phyloP scores from a whole-genome alignment of 1,140 invertebrate genomes.

The Coelopa frigida region DNA sequence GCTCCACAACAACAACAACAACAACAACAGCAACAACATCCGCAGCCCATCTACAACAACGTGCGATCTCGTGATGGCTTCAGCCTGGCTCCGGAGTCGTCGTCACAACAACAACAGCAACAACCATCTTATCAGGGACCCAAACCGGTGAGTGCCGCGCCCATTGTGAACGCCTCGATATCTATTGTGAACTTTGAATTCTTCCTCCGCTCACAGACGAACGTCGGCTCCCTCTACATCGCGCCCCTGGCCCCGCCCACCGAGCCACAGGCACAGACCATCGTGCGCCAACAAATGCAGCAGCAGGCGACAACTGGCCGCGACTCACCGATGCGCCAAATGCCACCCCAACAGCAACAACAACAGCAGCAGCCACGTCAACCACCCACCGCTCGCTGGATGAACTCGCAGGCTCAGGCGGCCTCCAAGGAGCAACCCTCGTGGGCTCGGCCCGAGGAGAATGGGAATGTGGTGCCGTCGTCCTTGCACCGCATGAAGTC shows the following conservation, averaged over 20 bases:
- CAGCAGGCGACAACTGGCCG: constrained; percentile 24
- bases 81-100: constrained; percentile 19
- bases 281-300: constrained; percentile 28
- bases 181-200: not conserved
- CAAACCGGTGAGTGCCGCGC: constrained; percentile 31
- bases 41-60: constrained; percentile 37
- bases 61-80: constrained; percentile 30
- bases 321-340: constrained; percentile 34
- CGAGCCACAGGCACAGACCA: constrained; percentile 35
- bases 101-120: constrained; percentile 24
- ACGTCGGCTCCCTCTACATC: constrained; percentile 41
- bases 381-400: constrained; percentile 30
- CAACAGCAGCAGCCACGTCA: constrained; percentile 20
- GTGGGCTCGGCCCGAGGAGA: constrained; percentile 38
- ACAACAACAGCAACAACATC: constrained; percentile 26
- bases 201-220: constrained; percentile 20
- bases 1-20: constrained; percentile 23
- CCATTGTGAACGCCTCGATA: no score
- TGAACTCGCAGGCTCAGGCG: constrained; percentile 26
- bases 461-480: constrained; percentile 38
- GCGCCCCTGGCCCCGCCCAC: constrained; percentile 32
- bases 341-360: constrained; percentile 23
- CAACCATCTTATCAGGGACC: constrained; percentile 25
- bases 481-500: constrained; percentile 20
- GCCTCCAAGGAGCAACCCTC: constrained; percentile 33